Evolutionary conservation across 1,140 invertebrate genomes (phyloP).

Genomic region (Lordiphosa clarofinis): DNA sequence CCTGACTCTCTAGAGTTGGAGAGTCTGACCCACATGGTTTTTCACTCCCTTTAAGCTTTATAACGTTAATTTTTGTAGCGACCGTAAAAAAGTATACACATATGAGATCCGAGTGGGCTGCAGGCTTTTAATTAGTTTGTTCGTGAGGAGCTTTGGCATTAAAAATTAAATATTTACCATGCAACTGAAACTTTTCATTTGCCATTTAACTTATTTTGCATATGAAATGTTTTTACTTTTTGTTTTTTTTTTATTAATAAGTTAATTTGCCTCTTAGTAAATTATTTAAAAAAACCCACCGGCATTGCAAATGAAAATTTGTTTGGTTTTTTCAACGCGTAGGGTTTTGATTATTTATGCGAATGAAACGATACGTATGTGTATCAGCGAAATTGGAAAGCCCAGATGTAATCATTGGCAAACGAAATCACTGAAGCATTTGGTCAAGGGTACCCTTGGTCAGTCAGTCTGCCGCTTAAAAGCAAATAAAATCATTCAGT

Average conservation of each 20-base stretch:
- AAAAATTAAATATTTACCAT: slow-evolving; percentile 64
- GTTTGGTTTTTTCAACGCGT: slow-evolving; percentile 31
- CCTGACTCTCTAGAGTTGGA: slow-evolving; percentile 21
- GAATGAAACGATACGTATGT: slow-evolving; percentile 7
- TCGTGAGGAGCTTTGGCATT: slow-evolving; percentile 25
- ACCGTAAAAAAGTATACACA: slow-evolving; percentile 10
- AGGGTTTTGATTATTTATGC: slow-evolving; percentile 57
- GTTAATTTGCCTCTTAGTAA: slow-evolving; percentile 27
- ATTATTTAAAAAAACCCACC: slow-evolving; percentile 32
- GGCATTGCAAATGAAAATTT: slow-evolving; percentile 54
- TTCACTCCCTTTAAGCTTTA: slow-evolving; percentile 32
- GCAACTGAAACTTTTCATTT: slow-evolving; percentile 38
- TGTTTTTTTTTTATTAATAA: slow-evolving; percentile 6
- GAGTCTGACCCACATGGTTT: slow-evolving; percentile 8
- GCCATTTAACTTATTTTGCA: slow-evolving; percentile 35
- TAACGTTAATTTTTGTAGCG: slow-evolving; percentile 30
- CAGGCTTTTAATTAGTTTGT: slow-evolving; percentile 42
- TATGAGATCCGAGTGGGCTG: slow-evolving; percentile 3
- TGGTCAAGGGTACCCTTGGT: slow-evolving; percentile 17
- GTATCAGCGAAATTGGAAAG: slow-evolving; percentile 8
- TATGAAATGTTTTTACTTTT: slow-evolving; percentile 30
- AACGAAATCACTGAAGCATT: slow-evolving; percentile 47
- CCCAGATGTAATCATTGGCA: slow-evolving; percentile 53
- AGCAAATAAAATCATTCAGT: slow-evolving; percentile 62
- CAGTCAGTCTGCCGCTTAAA: slow-evolving; percentile 56